phyloP scores from a whole-genome alignment of 35 echinoderm and acorn worm genomes.

The Heliocidaris tuberculata region DNA sequence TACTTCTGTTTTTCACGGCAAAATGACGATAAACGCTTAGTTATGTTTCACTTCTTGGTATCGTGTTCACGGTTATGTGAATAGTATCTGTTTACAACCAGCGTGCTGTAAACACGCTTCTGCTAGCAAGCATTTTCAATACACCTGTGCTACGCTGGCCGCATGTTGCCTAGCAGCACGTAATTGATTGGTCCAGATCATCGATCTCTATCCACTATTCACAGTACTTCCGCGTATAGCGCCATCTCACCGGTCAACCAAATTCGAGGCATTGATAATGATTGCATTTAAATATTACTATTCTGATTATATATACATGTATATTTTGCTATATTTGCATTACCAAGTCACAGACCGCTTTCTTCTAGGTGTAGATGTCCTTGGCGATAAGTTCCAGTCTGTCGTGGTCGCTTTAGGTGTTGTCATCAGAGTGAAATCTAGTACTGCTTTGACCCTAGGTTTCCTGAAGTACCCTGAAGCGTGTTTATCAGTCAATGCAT shows the following conservation, averaged over 20 bases:
- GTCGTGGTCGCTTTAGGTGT: not conserved
- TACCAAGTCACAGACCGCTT: not conserved
- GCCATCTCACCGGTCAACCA: not conserved
- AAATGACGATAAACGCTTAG: not conserved
- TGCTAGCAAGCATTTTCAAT: slow-evolving; percentile 28
- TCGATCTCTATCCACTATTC: too few relatives aligned
- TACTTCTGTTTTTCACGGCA: not conserved
- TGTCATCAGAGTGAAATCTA: slow-evolving; percentile 33
- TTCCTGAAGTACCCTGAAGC: slow-evolving; percentile 54
- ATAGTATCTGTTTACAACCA: not conserved
- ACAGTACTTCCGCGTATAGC: not conserved
- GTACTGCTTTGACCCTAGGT: slow-evolving; percentile 36
- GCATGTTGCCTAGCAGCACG: slow-evolving; percentile 35
- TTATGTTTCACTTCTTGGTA: not conserved
- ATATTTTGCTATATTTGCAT: too few relatives aligned
- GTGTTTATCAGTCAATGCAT: slow-evolving; percentile 56
- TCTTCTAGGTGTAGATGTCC: not conserved
- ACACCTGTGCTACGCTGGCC: too few relatives aligned
- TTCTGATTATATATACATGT: too few relatives aligned
- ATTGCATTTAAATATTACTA: too few relatives aligned
- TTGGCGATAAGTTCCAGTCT: not conserved
- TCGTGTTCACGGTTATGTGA: not conserved
- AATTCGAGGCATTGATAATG: too few relatives aligned
- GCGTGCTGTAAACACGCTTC: not conserved
- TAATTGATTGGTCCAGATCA: not conserved